Base-by-base conservation (phyloP, 2,113 vertebrate species). In the Dicaeum eximium region DNA sequence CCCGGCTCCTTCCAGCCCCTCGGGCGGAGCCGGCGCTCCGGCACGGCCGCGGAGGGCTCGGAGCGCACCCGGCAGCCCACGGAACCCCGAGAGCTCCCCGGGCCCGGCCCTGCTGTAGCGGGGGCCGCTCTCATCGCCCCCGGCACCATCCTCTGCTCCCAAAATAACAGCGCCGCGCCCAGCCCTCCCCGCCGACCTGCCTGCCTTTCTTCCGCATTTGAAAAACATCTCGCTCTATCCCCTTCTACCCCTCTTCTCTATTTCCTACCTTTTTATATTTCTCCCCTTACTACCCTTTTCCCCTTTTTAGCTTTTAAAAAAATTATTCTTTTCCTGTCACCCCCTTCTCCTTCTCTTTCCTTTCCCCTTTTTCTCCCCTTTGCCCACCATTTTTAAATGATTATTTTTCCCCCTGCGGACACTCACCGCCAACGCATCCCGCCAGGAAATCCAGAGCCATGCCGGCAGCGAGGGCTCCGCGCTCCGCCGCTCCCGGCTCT, bases 371-470 rank as follows among this genome's bases (percentile, higher is more conserved):
- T 19, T n/a, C 38, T 31, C 31, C 30, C 42, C 27, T 5, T 21
- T 17, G 13, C 40, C 17, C 57, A 21, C 24, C 30, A 20, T 61
- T 28, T 56, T 30, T 23, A 12, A 33, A 23, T 0, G 40, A 5
- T 31, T 15, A 9, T 15, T 24, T 5, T 1, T 1, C 3, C 12
- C 16, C 33, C 23, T 7, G n/a, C 65, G 67, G 30, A 25, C 38
- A 47, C 98, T 98, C 96, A 99, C 99, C 99, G 96, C 99, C 99
- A 0, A 99, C 96, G 94, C 99, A 99, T 86, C 99, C 99, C 48
- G 99, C 99, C 73, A 99, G 88, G 96, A 99, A 99, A 98, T 99
- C 99, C 98, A 99, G 98, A 96, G 95, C 98, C 97, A 97, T 98
- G 87, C 93, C 70, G n/a, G 80, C 51, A 54, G 42, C 57, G 42